Evolutionary conservation across 2,888 invertebrate genomes (phyloP), one percentile per base, ranked within the genome.

Genomic region (Eupithecia tripunctaria): DNA sequence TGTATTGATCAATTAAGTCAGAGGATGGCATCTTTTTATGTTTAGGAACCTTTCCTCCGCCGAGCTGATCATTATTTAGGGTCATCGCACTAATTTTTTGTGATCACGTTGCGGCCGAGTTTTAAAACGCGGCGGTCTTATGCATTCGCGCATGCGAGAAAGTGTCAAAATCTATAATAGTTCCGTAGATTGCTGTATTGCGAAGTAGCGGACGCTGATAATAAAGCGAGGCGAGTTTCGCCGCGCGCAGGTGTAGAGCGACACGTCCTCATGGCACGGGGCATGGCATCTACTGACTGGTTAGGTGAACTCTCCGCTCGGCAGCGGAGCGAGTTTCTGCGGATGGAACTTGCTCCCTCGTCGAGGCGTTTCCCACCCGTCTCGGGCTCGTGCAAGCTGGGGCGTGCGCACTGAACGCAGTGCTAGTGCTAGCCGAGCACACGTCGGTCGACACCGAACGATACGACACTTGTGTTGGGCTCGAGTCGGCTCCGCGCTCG

Each of bases 161-260:
- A 89, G 89, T 91, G 92, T 94, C 93, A 92, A 93, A 94, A 94
- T 93, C 93, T 93, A 93, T 93, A 93, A 89, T 93, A 93, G 90
- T 92, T 91, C 81, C 84, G 86, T 82, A 88, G 89, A 90, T 90
- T 88, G 86, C 85, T 86, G 85, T 81, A 88, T 88, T 88, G 88
- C 88, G 84, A 87, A 89, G 82, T 85, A 85, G 83, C 82, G 82
- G 71, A 80, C 82, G 84, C 85, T 84, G 77, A 85, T 84, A 77
- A 80, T 85, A 84, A 84, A 85, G 85, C 84, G 84, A 82, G 82
- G 82, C 82, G 85, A 82, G 82, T 82, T 82, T 82, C 86, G 82
- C 85, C 82, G 85, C 85, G 86, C 83, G 82, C 84, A 85, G 83
- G 81, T 84, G 86, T 67, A 60, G 60, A 73, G 72, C 74, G 75